Evolutionary conservation across 1,140 invertebrate species (phyloP).

Genomic region (Andrena cerasifolii): DNA sequence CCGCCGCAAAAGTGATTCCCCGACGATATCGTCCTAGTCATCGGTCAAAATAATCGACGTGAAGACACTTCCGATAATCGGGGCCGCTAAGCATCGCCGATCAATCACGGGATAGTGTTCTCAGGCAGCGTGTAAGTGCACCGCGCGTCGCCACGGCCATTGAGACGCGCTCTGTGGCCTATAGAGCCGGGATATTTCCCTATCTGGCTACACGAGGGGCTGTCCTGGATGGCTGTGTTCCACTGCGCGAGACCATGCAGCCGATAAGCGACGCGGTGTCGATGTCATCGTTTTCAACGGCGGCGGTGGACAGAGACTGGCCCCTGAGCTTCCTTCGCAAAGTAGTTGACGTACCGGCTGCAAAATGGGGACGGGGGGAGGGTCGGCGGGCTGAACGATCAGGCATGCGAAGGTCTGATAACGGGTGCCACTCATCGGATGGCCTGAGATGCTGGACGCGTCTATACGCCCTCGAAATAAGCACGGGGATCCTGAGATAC

Average conservation of each 20-base stretch:
- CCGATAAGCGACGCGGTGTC: conserved; percentile 45
- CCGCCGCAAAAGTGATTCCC: conserved; percentile 28
- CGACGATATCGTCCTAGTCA: conserved; percentile 11
- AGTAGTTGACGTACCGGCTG: conserved; percentile 63
- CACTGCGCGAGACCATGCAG: conserved; percentile 33
- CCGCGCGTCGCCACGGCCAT: neutral
- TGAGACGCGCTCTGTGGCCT: too few species aligned
- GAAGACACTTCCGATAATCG: conserved; percentile 61
- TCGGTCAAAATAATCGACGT: conserved; percentile 52
- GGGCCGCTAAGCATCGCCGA: conserved; percentile 44
- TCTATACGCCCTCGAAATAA: conserved; percentile 29
- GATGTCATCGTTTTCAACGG: conserved; percentile 10
- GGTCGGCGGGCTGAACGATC: conserved; percentile 72
- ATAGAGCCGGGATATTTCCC: conserved; percentile 41
- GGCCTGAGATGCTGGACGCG: conserved; percentile 26
- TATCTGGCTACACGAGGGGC: conserved; percentile 42
- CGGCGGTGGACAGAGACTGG: conserved; percentile 3
- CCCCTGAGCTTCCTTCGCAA: conserved; percentile 40
- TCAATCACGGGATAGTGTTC: conserved; percentile 53
- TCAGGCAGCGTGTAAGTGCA: conserved; percentile 20
- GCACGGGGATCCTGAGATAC: neutral
- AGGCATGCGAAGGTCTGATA: conserved; percentile 73
- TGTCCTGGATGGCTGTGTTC: conserved; percentile 1
- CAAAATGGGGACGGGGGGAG: too few species aligned
- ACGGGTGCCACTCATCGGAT: conserved; percentile 64